Base-by-base conservation (phyloP, 2,797 vertebrate genomes). In the Acipenser transmontanus region DNA sequence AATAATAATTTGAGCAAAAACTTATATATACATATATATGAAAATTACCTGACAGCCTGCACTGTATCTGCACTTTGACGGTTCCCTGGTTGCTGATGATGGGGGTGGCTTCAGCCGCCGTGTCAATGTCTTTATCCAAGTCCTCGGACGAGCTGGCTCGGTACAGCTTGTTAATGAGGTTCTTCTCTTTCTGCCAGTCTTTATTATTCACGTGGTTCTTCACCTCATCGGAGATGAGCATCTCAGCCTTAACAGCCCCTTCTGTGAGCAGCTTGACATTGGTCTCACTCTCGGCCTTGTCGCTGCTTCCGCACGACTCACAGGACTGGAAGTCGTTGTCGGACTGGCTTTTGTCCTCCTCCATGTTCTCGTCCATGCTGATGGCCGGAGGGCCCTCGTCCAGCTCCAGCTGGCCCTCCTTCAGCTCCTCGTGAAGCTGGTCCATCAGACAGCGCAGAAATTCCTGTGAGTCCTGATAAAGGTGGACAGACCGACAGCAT, bases 381-480 rank as follows among this genome's bases (percentile, higher is more conserved):
- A 86, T 47, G 54, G 74, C 11, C 56, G 77, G 85, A 61, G 85
- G 86, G 54, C 85, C 84, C 76, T 95, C 94, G 47, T 91, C 91
- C 1, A 85, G 80, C 73, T 98, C 94, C 4, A 89, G 77, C 71
- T 93, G 64, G 0, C 81, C 81, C 74, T 99, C 96, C 76, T 99
- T 99, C 70, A 99, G 83, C 76, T 99, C 97, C 77, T 99, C 97
- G 47, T 99, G 97, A 68, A 99, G 93, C 68, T 99, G 91, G 86
- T 99, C 97, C 97, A 99, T 99, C 63, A 99, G 77, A 77, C 97
- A 99, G 69, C 97, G 95, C 73, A 99, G 84, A 82, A 99, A 99
- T 80, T 99, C 97, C 82, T 99, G 97, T 50, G 97, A 98, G 68
- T 99, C 97, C 97, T 99, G 74, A 52, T 11, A 73, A 59, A 63